These are phyloP conservation scores for Loris lydekkerianus DNA, from an alignment of 2,797 vertebrate genomes.

Conservation along the genomic window DNA sequence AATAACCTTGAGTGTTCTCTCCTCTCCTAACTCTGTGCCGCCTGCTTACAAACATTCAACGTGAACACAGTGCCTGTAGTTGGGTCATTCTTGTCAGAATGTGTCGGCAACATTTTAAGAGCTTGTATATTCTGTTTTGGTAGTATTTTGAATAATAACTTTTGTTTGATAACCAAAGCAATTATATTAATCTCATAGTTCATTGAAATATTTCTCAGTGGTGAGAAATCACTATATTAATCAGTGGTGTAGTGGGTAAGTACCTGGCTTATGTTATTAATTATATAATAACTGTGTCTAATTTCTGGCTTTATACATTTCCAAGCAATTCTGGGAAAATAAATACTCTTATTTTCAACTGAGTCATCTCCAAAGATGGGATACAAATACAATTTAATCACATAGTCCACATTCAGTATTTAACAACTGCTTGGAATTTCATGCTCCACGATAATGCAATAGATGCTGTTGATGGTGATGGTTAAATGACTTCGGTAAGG, in stretches of 20 bases:
- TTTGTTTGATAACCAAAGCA: slow-evolving; percentile 20
- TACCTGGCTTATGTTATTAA: background rate
- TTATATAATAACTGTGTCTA: background rate
- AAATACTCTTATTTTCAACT: background rate
- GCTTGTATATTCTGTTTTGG: background rate
- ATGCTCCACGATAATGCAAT: background rate
- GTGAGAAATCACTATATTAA: background rate
- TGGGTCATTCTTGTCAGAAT: background rate
- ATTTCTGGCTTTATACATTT: background rate
- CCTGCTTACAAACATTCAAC: background rate
- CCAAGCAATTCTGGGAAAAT: background rate
- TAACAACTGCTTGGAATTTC: background rate
- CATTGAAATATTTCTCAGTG: background rate
- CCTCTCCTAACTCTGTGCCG: background rate
- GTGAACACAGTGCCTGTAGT: background rate
- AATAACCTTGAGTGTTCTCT: background rate
- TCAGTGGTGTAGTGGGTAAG: background rate
- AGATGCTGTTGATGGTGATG: background rate
- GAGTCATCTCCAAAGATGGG: background rate
- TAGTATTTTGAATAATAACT: background rate
- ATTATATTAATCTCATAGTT: background rate
- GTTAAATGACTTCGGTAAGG: background rate
- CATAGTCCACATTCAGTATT: background rate
- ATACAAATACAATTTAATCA: background rate
- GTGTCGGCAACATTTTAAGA: background rate